These are phyloP conservation scores for Eulemur rubriventer DNA, from an alignment of 2,797 vertebrate species.

Conservation along the genomic window DNA sequence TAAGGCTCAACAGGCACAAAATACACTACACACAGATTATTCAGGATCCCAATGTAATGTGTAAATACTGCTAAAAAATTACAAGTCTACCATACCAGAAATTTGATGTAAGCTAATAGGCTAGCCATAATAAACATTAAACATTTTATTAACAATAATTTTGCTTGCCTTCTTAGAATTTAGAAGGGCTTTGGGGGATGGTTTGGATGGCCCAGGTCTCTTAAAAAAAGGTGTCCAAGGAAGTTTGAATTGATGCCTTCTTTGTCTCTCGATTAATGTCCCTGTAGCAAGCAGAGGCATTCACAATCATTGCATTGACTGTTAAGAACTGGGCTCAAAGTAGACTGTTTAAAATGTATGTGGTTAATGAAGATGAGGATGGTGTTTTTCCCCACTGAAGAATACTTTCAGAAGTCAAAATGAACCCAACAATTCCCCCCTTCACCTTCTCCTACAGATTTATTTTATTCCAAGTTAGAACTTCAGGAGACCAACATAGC, in stretches of 20 bases:
- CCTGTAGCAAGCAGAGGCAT: constrained; percentile 82
- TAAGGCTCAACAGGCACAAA: constrained; percentile 31
- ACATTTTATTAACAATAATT: constrained; percentile 83
- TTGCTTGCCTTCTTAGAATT: constrained; percentile 83
- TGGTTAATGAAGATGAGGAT: constrained; percentile 80
- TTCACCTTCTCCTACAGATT: constrained; percentile 23
- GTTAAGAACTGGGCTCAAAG: constrained; percentile 74
- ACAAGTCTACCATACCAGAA: constrained; percentile 63
- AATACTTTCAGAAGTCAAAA: constrained; percentile 54
- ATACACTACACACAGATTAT: constrained; percentile 50
- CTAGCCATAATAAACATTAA: constrained; percentile 80
- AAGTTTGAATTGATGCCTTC: constrained; percentile 81
- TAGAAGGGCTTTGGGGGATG: constrained; percentile 83
- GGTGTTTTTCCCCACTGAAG: constrained; percentile 69
- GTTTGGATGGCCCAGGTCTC: constrained; percentile 82
- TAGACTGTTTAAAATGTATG: constrained; percentile 75
- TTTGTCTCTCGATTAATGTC: constrained; percentile 82
- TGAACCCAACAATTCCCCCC: constrained; percentile 30
- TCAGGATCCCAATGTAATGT: constrained; percentile 55
- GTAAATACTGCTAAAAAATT: constrained; percentile 35
- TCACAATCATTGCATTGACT: constrained; percentile 81
- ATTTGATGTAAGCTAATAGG: constrained; percentile 70
- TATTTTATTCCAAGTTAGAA: background rate
- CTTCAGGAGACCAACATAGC: background rate
- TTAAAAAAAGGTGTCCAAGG: constrained; percentile 83